Conservation (phyloP, 92 coral and sea anemone genomes). For the Hydrozoanthus gracilis region DNA sequence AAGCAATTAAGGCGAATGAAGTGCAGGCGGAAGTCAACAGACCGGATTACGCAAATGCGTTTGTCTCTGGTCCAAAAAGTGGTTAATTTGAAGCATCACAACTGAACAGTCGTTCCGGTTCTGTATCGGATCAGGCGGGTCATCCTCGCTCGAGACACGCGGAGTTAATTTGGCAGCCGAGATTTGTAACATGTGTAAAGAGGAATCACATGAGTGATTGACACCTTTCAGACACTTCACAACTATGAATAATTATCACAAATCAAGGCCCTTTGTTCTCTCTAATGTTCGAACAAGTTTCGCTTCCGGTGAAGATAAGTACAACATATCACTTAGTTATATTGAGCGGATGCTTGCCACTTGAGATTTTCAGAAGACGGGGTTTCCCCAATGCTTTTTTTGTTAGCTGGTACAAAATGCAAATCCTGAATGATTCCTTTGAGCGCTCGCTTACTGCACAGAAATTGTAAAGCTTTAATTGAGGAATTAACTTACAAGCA, state of each 20-base stretch:
- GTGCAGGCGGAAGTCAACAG: conserved; percentile 36
- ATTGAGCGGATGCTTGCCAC: conserved; percentile 57
- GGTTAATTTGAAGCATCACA: conserved; percentile 3
- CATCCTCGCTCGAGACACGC: conserved; percentile 12
- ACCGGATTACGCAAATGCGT: conserved; percentile 33
- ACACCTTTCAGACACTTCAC: conserved; percentile 46
- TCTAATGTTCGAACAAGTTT: conserved; percentile 93
- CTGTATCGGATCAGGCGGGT: conserved; percentile 32
- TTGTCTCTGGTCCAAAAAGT: conserved; percentile 43
- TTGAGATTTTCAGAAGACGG: conserved; percentile 42
- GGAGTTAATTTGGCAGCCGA: conserved; percentile 36
- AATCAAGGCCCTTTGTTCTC: conserved; percentile 87
- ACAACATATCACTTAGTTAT: conserved; percentile 66
- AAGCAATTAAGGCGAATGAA: conserved; percentile 20
- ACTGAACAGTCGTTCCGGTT: conserved; percentile 38
- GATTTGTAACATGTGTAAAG: conserved; percentile 34
- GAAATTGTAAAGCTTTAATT: background rate
- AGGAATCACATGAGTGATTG: conserved; percentile 36
- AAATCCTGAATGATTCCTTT: background rate
- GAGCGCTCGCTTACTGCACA: background rate
- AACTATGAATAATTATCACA: conserved; percentile 81
- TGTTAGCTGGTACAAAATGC: background rate
- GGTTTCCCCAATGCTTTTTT: conserved; percentile 28
- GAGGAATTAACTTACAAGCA: background rate
- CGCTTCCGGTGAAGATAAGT: conserved; percentile 93